A percentile compares a stretch with the other conserved stretches of the same genome.
phyloP scores from a whole-genome alignment of 2,797 vertebrate species.

The Hypotaenidia okinawae region DNA sequence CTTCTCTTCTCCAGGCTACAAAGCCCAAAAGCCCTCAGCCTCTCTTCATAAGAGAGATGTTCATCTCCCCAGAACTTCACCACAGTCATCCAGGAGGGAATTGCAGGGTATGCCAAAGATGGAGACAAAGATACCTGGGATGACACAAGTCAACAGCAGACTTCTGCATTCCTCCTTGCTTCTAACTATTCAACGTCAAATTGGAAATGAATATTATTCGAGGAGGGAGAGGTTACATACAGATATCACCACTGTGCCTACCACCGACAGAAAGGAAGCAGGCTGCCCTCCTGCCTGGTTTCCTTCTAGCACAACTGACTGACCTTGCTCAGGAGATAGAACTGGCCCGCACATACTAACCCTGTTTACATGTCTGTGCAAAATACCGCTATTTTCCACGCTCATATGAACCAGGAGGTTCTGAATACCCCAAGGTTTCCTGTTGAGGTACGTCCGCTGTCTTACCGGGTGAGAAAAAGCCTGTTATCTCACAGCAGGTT shows the following conservation, averaged over 20 bases:
- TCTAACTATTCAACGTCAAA: too few species aligned
- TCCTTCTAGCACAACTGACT: background rate
- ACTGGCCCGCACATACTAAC: accelerated
- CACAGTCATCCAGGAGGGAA: background rate
- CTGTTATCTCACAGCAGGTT: background rate
- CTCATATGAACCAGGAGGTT: background rate
- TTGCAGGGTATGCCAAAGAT: background rate
- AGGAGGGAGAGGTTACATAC: accelerated
- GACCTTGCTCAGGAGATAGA: background rate
- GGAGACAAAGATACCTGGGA: background rate
- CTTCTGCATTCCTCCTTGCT: background rate
- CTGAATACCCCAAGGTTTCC: background rate
- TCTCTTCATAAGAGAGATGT: too few species aligned
- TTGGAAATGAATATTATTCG: too few species aligned
- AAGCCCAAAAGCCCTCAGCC: too few species aligned
- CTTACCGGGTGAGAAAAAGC: background rate
- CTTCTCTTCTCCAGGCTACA: too few species aligned
- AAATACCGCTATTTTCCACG: accelerated
- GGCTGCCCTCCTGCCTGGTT: background rate
- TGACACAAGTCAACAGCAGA: background rate
- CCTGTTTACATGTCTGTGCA: accelerated
- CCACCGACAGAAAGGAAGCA: accelerated
- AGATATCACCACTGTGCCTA: background rate
- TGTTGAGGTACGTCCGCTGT: accelerated
- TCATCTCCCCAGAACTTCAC: background rate